Base-by-base conservation (phyloP, 1,140 invertebrate genomes). In the Yoshiicerus persimilis region DNA sequence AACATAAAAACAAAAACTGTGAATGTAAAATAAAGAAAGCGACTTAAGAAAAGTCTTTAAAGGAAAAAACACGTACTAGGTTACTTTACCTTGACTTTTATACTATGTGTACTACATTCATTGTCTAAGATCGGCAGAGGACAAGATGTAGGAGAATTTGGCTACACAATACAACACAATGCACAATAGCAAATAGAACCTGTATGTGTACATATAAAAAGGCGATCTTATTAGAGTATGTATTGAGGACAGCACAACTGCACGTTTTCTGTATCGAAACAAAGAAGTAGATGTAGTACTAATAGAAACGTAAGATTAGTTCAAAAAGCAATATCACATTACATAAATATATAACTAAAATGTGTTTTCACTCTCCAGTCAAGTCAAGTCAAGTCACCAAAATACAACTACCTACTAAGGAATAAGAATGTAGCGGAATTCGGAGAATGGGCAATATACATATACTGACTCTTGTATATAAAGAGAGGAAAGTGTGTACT, bases 1-100 rank as follows among this genome's bases (percentile, higher is more conserved):
- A 70, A 70, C 23, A 70, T 70, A 70, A 80, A 80, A 80, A 80
- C n/a, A 36, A 80, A 80, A 80, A 80, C 75, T 80, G 75, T 30
- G 32, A 34, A 77, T 77, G 32, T 36, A 80, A 11, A 80, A 38
- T 80, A 80, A 77, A 38, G 32, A 38, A 66, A 0, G 20, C 13
- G 11, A 30, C 27, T 70, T 70, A 30, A 30, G 64, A 27, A 70
- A 80, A 80, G 32, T 36, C 13, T 32, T 32, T 36, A 23, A 80
- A 80, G 25, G 64, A 4, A 70, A 32, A 80, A 36, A 80, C 75
- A 80, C 75, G 34, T 38, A 30, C 10, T 10, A 25, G 2, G 25
- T 1, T 66, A 27, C 9, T 66, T 66, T 20, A 30, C 8, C 25
- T 70, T 70, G n/a, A n/a, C n/a, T 70, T 70, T 5, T 13, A 30